Evolutionary conservation across 2,888 invertebrate species (phyloP).

Genomic region (Azorinus chamasolen): DNA sequence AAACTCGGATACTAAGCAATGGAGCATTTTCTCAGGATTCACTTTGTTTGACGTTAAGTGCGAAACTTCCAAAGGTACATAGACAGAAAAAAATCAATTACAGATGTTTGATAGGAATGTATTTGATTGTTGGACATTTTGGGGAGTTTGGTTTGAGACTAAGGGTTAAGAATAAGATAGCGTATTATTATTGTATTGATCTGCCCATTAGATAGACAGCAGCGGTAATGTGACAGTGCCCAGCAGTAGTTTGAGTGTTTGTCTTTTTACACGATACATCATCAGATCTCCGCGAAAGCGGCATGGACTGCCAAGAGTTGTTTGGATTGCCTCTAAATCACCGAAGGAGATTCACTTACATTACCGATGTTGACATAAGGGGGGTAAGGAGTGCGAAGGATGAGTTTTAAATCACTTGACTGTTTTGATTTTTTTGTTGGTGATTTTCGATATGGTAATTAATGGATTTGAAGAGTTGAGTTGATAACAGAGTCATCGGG

Average conservation of each 20-base stretch:
- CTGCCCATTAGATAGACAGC: slow-evolving; percentile 55
- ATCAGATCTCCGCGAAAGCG: not conserved
- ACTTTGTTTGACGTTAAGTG: too few species aligned
- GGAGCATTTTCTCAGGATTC: too few species aligned
- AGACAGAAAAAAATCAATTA: too few species aligned
- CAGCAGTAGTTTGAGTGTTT: slow-evolving; percentile 33
- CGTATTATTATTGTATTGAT: slow-evolving; percentile 57
- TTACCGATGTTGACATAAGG: slow-evolving; percentile 6
- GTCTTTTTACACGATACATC: slow-evolving; percentile 18
- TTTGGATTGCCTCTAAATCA: slow-evolving; percentile 4
- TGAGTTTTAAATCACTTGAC: too few species aligned
- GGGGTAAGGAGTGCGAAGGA: not conserved
- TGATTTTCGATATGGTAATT: too few species aligned
- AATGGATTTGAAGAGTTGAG: too few species aligned
- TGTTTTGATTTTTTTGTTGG: too few species aligned
- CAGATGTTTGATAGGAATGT: slow-evolving; percentile 10
- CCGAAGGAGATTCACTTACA: slow-evolving; percentile 2
- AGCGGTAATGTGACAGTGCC: slow-evolving; percentile 53
- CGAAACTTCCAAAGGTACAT: too few species aligned
- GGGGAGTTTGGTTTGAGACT: too few species aligned
- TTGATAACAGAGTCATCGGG: too few species aligned
- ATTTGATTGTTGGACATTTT: not conserved
- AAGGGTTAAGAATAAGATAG: slow-evolving; percentile 48
- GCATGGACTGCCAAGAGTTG: not conserved
- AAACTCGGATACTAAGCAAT: too few species aligned